A percentile compares a stretch with the other conserved stretches of the same genome.
phyloP scores from a whole-genome alignment of 2,888 invertebrate species.

The Diplolepis rosae region DNA sequence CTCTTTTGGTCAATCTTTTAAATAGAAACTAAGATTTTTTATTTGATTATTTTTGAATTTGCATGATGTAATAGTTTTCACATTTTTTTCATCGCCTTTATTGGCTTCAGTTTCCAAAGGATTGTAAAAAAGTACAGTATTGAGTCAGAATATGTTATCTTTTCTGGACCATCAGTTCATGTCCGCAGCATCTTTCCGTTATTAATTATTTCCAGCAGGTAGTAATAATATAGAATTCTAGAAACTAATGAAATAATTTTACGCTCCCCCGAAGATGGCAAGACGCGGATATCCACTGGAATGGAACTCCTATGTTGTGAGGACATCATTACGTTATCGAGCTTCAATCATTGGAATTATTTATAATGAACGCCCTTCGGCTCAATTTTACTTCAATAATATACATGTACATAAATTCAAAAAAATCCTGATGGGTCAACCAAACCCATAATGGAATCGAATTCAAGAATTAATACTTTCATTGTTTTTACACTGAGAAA shows the following conservation, averaged over 20 bases:
- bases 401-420: no score
- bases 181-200: conserved; percentile 17
- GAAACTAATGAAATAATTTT: conserved; percentile 47
- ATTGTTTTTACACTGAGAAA: no score
- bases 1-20: no score
- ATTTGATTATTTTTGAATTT: no score
- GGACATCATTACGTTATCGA: conserved; percentile 15
- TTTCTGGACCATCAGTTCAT: background rate
- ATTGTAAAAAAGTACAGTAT: background rate
- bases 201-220: conserved; percentile 36
- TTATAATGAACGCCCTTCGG: background rate
- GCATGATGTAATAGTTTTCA: conserved; percentile 18
- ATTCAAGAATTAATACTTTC: no score
- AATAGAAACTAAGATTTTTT: no score
- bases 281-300: conserved; percentile 84
- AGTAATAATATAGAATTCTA: conserved; percentile 17
- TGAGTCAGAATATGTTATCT: background rate
- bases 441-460: no score
- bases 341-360: background rate
- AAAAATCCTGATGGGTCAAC: background rate
- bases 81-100: conserved; percentile 1
- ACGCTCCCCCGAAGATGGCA: conserved; percentile 78
- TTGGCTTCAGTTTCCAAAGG: background rate
- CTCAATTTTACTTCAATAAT: no score
- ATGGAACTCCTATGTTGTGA: conserved; percentile 73